These are phyloP conservation scores for Nemoura dubitans DNA, from an alignment of 2,888 invertebrate genomes.

Conservation along the genomic window DNA sequence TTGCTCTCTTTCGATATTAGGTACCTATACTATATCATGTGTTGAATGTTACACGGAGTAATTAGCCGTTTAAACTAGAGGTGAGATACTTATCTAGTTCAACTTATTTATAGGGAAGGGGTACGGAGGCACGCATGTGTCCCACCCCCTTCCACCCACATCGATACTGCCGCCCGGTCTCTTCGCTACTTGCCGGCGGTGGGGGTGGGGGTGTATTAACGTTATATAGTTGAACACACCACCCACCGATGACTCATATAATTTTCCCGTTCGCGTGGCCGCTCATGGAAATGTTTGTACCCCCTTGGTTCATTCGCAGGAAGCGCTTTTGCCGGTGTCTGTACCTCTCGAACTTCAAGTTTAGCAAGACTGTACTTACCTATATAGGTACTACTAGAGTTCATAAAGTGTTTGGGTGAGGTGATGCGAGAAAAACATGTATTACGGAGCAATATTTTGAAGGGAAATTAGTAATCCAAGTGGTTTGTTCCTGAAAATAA, in stretches of 20 bases:
- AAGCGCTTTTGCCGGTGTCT: not conserved
- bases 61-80: not conserved
- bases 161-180: too few relatives aligned
- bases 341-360: too few relatives aligned
- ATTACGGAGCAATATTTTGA: not conserved
- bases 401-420: too few relatives aligned
- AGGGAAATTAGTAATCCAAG: not conserved
- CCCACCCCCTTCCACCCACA: too few relatives aligned
- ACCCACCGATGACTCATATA: not conserved
- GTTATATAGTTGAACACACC: not conserved
- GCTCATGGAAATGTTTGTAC: not conserved
- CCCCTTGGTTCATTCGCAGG: not conserved
- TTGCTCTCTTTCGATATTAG: not conserved
- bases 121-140: too few relatives aligned
- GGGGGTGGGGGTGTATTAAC: not conserved
- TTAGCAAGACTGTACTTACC: too few relatives aligned
- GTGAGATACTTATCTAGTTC: not conserved
- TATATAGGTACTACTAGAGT: too few relatives aligned
- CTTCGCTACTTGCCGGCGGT: too few relatives aligned
- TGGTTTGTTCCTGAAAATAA: not conserved
- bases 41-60: not conserved
- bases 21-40: not conserved
- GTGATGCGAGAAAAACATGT: not conserved
- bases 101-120: not conserved
- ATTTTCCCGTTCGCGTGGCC: not conserved